Percentiles rank a stretch among this genome's conserved stretches.
These are phyloP conservation scores for Pterobdella sp. DNA, from an alignment of 2,888 invertebrate species.

Conservation along the genomic window DNA sequence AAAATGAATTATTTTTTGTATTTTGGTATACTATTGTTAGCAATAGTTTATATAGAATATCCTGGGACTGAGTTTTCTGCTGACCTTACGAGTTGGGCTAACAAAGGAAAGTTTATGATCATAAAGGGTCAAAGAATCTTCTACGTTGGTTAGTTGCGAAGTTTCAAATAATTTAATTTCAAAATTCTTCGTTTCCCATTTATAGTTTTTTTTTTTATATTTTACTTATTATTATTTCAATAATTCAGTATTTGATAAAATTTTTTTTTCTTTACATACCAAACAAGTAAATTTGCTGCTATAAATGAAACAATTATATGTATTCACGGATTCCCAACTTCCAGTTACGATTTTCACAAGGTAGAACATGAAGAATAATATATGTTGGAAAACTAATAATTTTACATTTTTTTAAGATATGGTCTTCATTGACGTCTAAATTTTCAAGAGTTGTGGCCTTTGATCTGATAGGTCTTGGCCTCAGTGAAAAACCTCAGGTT, in stretches of 20 bases:
- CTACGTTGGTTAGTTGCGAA: conserved; percentile 5
- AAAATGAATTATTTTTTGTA: background rate
- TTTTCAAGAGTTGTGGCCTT: background rate
- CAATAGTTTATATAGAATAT: conserved; percentile 20
- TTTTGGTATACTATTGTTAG: background rate
- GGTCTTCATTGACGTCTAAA: background rate
- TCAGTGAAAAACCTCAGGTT: background rate
- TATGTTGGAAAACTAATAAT: background rate
- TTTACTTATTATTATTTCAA: background rate
- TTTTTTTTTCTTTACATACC: conserved; percentile 11
- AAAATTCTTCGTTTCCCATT: background rate
- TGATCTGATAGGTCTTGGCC: background rate
- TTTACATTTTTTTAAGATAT: background rate
- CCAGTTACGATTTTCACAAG: conserved; percentile 17
- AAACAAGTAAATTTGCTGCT: background rate
- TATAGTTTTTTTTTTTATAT: background rate
- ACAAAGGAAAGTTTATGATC: conserved; percentile 18
- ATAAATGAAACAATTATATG: background rate
- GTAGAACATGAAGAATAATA: background rate
- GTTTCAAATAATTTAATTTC: background rate
- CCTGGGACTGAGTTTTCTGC: conserved; percentile 1
- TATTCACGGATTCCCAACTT: conserved; percentile 11
- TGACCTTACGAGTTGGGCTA: background rate
- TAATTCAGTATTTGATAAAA: background rate
- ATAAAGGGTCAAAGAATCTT: conserved; percentile 7